Evolutionary conservation across 2,113 vertebrate genomes (phyloP).

Genomic region (Pygoscelis antarcticus): DNA sequence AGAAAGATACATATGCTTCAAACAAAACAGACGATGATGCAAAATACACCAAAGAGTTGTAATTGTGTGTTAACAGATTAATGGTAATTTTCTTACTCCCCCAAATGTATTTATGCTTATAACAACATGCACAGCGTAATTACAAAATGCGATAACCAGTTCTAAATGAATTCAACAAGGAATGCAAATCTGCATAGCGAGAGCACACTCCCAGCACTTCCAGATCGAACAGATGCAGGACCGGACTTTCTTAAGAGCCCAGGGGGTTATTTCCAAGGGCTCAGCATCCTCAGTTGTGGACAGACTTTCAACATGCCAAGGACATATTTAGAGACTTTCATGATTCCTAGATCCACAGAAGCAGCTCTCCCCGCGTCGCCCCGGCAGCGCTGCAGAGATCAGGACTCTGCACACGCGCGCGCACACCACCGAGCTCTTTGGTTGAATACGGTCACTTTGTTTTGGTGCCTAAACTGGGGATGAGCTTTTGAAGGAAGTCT

Average conservation of each 20-base stretch:
- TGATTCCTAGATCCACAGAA: not conserved
- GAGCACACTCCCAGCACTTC: not conserved
- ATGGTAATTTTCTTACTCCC: not conserved
- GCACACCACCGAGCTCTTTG: not conserved
- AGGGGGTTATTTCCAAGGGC: not conserved
- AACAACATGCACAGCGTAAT: not conserved
- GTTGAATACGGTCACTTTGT: not conserved
- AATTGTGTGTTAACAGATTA: not conserved
- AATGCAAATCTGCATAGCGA: not conserved
- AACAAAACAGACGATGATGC: not conserved
- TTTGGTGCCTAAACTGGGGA: constrained; percentile 5
- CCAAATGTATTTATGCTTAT: not conserved
- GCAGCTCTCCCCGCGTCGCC: not conserved
- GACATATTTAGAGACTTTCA: not conserved
- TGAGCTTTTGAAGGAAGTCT: not conserved
- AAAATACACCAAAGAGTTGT: not conserved
- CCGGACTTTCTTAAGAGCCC: not conserved
- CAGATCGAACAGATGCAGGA: constrained; percentile 11
- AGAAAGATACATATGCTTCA: not conserved
- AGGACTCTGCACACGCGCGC: not conserved
- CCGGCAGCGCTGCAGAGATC: not conserved
- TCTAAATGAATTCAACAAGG: not conserved
- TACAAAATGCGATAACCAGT: not conserved
- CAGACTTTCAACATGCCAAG: not conserved
- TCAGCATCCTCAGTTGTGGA: not conserved